Evolutionary conservation across 2,888 invertebrate species (phyloP), one percentile per base, ranked within the genome.

Genomic region (Andricus quercusramuli): DNA sequence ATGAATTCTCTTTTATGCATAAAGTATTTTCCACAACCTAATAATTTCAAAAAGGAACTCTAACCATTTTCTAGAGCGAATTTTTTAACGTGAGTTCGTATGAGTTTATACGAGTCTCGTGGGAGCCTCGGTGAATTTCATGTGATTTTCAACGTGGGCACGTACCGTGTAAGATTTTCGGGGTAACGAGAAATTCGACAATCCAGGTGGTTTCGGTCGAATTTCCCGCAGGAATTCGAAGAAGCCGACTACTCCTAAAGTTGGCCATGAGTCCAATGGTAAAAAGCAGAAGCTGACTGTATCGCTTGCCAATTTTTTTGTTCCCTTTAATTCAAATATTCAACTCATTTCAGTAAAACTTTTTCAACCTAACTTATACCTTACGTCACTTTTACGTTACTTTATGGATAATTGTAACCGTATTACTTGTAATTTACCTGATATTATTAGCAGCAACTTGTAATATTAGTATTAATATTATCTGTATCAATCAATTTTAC

Each of bases 151-250:
- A 74, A 78, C 79, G 83, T 80, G 80, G 80, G 78, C 80, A 81
- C 65, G 83, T 82, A 80, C 68, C 82, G 80, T 82, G 80, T 83
- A 85, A 85, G 85, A 85, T 85, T 83, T 83, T 83, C 83, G 78
- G 80, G 79, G 83, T 83, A 85, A 85, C 83, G 85, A 83, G 83
- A 85, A 85, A 85, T 80, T 85, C 83, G 81, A 82, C 85, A 79
- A 79, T 81, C 80, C 79, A 47, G 79, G 83, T 79, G 78, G 83
- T 79, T 82, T 79, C 82, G 76, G 78, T 81, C 80, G 84, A 82
- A 85, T 84, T 85, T 83, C 82, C 83, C 82, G 83, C 68, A 82
- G 83, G 85, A 83, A 77, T 80, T 85, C 82, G 77, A 83, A 83
- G 80, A 82, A 81, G 82, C 67, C 79, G 78, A 80, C 80, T 32